These are phyloP conservation scores for Caenorhabditis elegans DNA, from an alignment of 1,140 invertebrate genomes.

Conservation along the genomic window WBcel235 BX284603.4:11195501-11196000, in stretches of 20 bases:
- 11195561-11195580: too few relatives aligned
- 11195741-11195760: background rate
- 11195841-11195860: slow-evolving; percentile 14
- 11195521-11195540: too few relatives aligned
- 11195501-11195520: too few relatives aligned
- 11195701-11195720: background rate
- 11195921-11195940: background rate
- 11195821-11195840: slow-evolving; percentile 7
- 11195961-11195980: background rate
- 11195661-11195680: too few relatives aligned
- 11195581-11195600: too few relatives aligned
- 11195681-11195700: too few relatives aligned
- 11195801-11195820: background rate
- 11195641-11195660: too few relatives aligned
- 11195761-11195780: slow-evolving; percentile 1
- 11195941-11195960: background rate
- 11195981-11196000: background rate
- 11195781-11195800: slow-evolving; percentile 8
- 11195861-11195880: background rate
- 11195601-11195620: too few relatives aligned
- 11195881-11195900: slow-evolving; percentile 14
- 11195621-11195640: too few relatives aligned
- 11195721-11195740: background rate
- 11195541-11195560: too few relatives aligned
- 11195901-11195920: slow-evolving; percentile 30